Conservation (phyloP, 92 coral and sea anemone species). For the Virgularia gustaviana region DNA sequence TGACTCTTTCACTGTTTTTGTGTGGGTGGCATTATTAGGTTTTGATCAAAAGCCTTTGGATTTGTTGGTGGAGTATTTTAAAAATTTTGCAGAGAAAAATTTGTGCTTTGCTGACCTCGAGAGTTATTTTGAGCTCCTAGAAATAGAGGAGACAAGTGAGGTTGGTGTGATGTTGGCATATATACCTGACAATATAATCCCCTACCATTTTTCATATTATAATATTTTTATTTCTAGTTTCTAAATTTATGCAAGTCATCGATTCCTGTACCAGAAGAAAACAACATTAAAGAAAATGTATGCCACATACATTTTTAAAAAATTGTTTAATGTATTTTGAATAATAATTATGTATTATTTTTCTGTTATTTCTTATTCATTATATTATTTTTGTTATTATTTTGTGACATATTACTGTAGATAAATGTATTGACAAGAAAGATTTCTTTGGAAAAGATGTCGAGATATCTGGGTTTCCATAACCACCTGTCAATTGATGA, state of each 20-base stretch:
- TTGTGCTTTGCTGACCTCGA: conserved; percentile 70
- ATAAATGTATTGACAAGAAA: conserved; percentile 63
- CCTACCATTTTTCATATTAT: background rate
- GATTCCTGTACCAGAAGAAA: conserved; percentile 12
- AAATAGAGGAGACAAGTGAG: conserved; percentile 43
- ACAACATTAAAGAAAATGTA: conserved; percentile 20
- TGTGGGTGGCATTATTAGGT: too few relatives aligned
- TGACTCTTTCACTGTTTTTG: background rate
- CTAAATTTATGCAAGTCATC: conserved; percentile 35
- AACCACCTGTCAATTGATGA: conserved; percentile 59
- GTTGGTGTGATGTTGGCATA: conserved; percentile 38
- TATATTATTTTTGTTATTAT: background rate
- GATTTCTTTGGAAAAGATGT: conserved; percentile 71
- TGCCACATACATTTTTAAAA: background rate
- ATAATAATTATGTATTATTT: background rate
- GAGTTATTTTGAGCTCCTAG: conserved; percentile 60
- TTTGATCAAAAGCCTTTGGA: conserved; percentile 45
- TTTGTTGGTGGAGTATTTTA: conserved; percentile 71
- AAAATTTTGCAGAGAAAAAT: conserved; percentile 82
- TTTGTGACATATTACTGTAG: conserved; percentile 44
- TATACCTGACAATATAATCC: background rate
- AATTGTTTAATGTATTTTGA: background rate
- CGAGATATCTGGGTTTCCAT: conserved; percentile 79
- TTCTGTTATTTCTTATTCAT: background rate
- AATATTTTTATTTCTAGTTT: conserved; percentile 34